Conservation (phyloP, 2,888 invertebrate species). For the Saturnia japonica region DNA sequence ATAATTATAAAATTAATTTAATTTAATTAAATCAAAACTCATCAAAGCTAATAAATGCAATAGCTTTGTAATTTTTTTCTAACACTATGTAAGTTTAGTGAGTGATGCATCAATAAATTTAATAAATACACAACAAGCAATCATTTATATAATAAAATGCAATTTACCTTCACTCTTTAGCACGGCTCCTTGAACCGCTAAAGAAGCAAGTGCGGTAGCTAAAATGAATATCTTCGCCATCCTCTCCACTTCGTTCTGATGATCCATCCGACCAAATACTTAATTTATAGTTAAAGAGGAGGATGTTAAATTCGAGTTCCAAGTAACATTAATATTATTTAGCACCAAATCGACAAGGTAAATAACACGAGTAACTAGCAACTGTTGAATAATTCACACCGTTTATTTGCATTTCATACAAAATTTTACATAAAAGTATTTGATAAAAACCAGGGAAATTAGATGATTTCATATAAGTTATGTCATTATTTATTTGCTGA, state of each 20-base stretch:
- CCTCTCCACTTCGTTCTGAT: constrained; percentile 41
- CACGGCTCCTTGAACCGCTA: constrained; percentile 34
- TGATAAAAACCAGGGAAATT: constrained; percentile 34
- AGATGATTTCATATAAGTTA: constrained; percentile 33
- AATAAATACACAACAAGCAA: background rate
- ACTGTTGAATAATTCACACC: constrained; percentile 50
- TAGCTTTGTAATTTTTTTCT: background rate
- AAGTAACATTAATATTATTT: constrained; percentile 51
- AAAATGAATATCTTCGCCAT: constrained; percentile 35
- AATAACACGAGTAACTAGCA: constrained; percentile 46
- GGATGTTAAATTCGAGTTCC: constrained; percentile 46
- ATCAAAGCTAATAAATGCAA: background rate
- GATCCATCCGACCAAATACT: constrained; percentile 23
- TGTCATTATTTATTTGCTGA: constrained; percentile 29
- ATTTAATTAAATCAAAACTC: no score
- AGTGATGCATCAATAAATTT: background rate
- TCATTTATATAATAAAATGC: background rate
- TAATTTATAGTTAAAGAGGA: constrained; percentile 54
- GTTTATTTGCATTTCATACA: constrained; percentile 38
- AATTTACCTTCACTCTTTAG: constrained; percentile 32
- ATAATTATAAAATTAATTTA: no score
- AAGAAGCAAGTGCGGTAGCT: constrained; percentile 31
- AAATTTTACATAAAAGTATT: constrained; percentile 31
- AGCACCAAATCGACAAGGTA: constrained; percentile 46
- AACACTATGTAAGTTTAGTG: background rate